A percentile compares a stretch with the other conserved stretches of the same genome.
phyloP scores from a whole-genome alignment of 2,888 invertebrate genomes.

The Acanthosepion lycidas region DNA sequence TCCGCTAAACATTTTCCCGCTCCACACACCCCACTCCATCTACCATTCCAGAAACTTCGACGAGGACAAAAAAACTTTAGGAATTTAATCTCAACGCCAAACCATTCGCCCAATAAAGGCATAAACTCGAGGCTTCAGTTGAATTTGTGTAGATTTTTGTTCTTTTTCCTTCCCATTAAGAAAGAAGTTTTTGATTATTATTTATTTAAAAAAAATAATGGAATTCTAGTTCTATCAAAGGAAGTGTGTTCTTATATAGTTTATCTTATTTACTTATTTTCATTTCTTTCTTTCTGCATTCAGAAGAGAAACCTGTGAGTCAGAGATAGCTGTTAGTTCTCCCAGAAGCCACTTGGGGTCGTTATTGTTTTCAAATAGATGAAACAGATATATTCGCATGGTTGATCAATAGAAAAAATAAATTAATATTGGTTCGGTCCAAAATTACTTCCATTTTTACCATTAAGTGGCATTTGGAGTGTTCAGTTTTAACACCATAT shows the following conservation, averaged over 20 bases:
- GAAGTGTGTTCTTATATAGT: background rate
- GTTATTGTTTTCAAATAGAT: background rate
- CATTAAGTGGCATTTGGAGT: too few species aligned
- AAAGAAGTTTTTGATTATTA: background rate
- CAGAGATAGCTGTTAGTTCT: background rate
- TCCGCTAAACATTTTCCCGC: background rate
- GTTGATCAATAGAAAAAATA: background rate
- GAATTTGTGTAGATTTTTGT: background rate
- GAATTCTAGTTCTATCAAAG: background rate
- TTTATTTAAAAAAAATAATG: background rate
- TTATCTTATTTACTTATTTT: background rate
- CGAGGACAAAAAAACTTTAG: background rate
- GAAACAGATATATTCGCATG: background rate
- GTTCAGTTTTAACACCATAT: too few species aligned
- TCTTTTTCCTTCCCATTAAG: background rate
- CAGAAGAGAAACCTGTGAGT: background rate
- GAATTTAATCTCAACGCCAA: constrained; percentile 1
- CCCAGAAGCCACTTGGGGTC: background rate
- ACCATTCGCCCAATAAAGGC: background rate
- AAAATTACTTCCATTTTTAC: too few species aligned
- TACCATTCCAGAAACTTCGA: background rate
- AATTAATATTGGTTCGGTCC: too few species aligned
- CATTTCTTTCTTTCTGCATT: background rate
- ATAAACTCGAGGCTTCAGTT: background rate
- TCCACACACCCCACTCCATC: background rate